Evolutionary conservation across 53 echinoderm and acorn worm species (phyloP).

Genomic region (Mesocentrotus franciscanus): DNA sequence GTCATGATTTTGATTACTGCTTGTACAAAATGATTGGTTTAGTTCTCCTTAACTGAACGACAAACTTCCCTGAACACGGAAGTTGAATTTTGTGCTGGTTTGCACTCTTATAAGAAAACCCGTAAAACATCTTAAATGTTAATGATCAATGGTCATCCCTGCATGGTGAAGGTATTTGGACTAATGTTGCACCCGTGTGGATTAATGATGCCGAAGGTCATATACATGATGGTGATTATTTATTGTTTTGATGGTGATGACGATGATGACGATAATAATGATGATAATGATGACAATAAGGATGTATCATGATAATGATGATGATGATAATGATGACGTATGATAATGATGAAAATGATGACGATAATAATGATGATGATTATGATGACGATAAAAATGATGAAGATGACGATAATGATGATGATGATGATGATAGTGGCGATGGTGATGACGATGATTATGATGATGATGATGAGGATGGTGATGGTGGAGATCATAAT

Average conservation of each 20-base stretch:
- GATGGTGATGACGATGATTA: slow-evolving; percentile 20
- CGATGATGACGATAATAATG: not conserved
- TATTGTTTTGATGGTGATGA: too few relatives aligned
- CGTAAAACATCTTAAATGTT: not conserved
- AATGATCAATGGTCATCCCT: not conserved
- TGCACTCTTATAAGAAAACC: too few relatives aligned
- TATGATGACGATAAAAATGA: not conserved
- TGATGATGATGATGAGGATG: slow-evolving; percentile 33
- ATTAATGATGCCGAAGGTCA: too few relatives aligned
- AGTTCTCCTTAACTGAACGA: too few relatives aligned
- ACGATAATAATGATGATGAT: slow-evolving; percentile 3
- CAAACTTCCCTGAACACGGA: too few relatives aligned
- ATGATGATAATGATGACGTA: not conserved
- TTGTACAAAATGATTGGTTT: too few relatives aligned
- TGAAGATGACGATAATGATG: not conserved
- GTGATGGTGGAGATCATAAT: not conserved
- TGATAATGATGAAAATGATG: not conserved
- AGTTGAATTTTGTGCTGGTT: too few relatives aligned
- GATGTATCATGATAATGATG: too few relatives aligned
- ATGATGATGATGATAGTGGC: not conserved
- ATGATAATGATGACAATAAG: not conserved
- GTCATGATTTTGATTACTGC: not conserved
- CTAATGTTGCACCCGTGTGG: too few relatives aligned
- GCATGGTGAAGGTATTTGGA: too few relatives aligned
- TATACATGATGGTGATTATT: too few relatives aligned